phyloP scores from a whole-genome alignment of 2,113 vertebrate genomes.

The Sebastes schlegelii region DNA sequence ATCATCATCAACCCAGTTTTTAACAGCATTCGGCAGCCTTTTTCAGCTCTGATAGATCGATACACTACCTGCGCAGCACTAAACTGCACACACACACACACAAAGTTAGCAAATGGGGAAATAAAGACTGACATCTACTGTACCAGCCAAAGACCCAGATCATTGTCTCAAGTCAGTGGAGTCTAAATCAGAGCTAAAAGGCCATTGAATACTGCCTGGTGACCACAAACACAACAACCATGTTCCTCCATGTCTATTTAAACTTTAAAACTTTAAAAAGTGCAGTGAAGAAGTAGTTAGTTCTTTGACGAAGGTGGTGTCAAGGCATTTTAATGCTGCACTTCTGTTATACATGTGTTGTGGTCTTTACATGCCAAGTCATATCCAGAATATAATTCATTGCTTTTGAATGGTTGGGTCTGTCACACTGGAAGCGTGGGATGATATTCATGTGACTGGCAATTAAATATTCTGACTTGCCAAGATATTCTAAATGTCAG shows the following conservation, averaged over 20 bases:
- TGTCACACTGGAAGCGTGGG: not conserved
- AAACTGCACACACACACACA: not conserved
- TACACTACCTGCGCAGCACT: not conserved
- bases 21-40: not conserved
- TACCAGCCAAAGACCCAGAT: not conserved
- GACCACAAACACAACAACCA: not conserved
- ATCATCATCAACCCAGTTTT: not conserved
- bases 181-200: not conserved
- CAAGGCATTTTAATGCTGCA: not conserved
- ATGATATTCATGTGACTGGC: not conserved
- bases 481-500: not conserved
- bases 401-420: too few relatives aligned
- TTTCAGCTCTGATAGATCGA: not conserved
- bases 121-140: not conserved
- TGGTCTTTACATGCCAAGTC: not conserved
- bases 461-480: not conserved
- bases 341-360: not conserved
- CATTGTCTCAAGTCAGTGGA: not conserved
- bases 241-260: not conserved
- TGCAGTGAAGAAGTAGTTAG: not conserved
- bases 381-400: too few relatives aligned
- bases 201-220: not conserved
- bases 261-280: not conserved
- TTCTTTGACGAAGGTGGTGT: not conserved
- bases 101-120: not conserved